These are phyloP conservation scores for Cyanoderma ruficeps DNA, from an alignment of 2,113 vertebrate genomes.

Conservation along the genomic window DNA sequence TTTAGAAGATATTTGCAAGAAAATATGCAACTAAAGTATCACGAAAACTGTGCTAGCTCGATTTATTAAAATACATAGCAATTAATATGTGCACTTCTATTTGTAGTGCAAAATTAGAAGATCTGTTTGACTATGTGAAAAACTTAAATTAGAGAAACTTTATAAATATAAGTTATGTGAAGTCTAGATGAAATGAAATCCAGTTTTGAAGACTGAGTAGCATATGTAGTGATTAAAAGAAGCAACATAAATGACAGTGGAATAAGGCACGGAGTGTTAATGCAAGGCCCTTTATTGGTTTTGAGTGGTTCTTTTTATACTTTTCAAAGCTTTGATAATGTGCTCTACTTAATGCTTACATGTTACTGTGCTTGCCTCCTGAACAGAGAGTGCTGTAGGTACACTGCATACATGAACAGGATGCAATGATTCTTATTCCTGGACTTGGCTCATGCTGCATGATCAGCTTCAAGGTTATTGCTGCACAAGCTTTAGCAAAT, in stretches of 20 bases:
- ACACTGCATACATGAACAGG: background rate
- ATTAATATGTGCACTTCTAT: background rate
- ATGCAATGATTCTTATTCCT: background rate
- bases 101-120: background rate
- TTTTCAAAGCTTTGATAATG: background rate
- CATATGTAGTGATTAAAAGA: background rate
- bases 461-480: background rate
- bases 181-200: background rate
- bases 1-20: background rate
- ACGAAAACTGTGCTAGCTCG: background rate
- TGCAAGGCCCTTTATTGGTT: background rate
- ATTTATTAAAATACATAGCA: background rate
- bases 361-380: background rate
- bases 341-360: background rate
- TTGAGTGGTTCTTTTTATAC: background rate
- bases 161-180: background rate
- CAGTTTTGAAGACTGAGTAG: background rate
- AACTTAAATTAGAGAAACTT: background rate
- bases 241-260: fast-evolving
- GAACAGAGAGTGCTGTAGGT: background rate
- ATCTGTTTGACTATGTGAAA: background rate
- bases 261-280: background rate
- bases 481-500: background rate
- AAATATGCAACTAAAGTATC: background rate
- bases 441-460: fast-evolving